Evolutionary conservation across 2,797 vertebrate genomes (phyloP), one percentile per base, ranked within the genome.

Genomic region (Ctenopoma multispine): DNA sequence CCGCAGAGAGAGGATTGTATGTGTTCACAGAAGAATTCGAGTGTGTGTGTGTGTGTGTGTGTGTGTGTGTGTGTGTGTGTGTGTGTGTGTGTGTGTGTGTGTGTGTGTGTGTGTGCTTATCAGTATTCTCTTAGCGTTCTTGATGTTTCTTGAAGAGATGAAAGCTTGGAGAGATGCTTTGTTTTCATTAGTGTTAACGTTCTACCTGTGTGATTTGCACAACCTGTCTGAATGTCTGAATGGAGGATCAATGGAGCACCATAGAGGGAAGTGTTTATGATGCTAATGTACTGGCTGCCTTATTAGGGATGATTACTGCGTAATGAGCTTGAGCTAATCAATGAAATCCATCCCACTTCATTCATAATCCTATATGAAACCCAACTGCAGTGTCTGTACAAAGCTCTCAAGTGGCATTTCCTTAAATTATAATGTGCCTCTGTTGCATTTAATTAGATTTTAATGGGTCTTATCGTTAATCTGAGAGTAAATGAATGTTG

Each of bases 251-350:
- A 63, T 77, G 63, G 38, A 47, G 70, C 65, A 20, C 69, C 64
- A 4, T 36, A 60, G 34, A 5, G 7, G 36, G 36, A 59, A 31
- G 70, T 17, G 64, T 55, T 61, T 36, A 36, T 69, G 62, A 61
- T n/a, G 7, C 54, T 55, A 31, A 69, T 57, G 49, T n/a, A 55
- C 71, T 6, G 40, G 5, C 80, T 46, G 67, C 46, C 62, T 80
- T 46, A 58, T 82, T 85, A 69, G 51, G 38, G 69, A 75, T 74
- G 55, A 84, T 82, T 67, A 66, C 55, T 54, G 36, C 36, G 65
- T 73, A 81, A 87, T 34, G 67, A 84, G 69, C 58, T 70, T 0
- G 4, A 69, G 72, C 20, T 64, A 77, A 84, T 87, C 84, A 75
- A 76, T 87, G 56, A 66, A 77, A 83, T 67, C 23, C 21, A 63